Conservation (phyloP, 2,888 invertebrate species). For the Caenorhabditis angaria region DNA sequence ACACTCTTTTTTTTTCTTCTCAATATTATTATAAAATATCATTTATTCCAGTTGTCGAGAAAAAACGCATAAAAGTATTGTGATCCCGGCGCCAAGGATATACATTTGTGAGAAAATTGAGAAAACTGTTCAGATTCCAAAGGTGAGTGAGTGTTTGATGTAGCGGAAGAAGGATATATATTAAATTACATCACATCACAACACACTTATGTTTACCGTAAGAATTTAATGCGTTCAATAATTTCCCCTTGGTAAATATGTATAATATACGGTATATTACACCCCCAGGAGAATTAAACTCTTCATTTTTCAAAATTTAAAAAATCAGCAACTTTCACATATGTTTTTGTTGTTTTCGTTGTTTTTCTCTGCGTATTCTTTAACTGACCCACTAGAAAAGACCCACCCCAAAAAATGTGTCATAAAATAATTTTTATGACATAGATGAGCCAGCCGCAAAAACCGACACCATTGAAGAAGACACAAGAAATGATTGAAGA, state of each 20-base stretch:
- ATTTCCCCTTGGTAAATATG: too few species aligned
- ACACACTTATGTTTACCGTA: too few species aligned
- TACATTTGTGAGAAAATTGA: constrained; percentile 30
- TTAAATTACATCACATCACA: too few species aligned
- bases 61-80: constrained; percentile 45
- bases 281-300: too few species aligned
- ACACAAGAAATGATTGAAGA: constrained; percentile 34
- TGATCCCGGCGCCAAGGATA: constrained; percentile 21
- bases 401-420: constrained; percentile 6
- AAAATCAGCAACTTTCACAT: not conserved
- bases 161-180: too few species aligned
- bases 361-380: not conserved
- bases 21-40: not conserved
- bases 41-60: constrained; percentile 43
- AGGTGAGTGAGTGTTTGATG: not conserved
- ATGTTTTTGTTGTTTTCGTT: constrained; percentile 2
- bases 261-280: too few species aligned
- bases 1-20: not conserved
- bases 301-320: too few species aligned
- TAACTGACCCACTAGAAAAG: constrained; percentile 40
- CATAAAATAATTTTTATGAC: not conserved
- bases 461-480: not conserved
- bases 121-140: constrained; percentile 34
- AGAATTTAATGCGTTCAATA: too few species aligned
- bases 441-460: not conserved